Conservation (phyloP, 1,140 invertebrate genomes). For the Polypedilum vanderplanki region DNA sequence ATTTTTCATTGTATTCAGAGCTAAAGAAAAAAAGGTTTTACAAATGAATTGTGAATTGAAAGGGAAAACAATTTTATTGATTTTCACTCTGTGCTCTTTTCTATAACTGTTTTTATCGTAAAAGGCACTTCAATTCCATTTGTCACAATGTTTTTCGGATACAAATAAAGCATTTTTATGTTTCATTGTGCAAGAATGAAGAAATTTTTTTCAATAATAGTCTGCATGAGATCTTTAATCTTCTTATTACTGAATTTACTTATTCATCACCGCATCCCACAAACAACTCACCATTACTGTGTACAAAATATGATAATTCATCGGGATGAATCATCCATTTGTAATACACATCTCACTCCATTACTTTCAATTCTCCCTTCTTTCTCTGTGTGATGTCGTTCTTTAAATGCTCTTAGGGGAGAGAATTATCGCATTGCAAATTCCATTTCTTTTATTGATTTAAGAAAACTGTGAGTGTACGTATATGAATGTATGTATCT, state of each 20-base stretch:
- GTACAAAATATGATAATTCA: background rate
- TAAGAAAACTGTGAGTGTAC: too few relatives aligned
- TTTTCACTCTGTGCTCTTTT: background rate
- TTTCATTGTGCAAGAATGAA: background rate
- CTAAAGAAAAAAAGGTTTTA: conserved; percentile 3
- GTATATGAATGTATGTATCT: background rate
- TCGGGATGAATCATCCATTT: conserved; percentile 7
- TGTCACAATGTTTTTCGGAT: background rate
- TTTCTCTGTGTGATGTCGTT: background rate
- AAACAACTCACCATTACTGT: conserved; percentile 2
- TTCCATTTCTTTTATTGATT: background rate
- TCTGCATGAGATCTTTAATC: background rate
- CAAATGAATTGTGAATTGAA: conserved; percentile 16
- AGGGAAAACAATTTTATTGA: conserved; percentile 2
- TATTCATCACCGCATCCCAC: conserved; percentile 2
- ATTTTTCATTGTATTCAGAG: conserved; percentile 4
- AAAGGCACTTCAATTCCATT: background rate
- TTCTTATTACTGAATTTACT: background rate
- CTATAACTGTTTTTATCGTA: background rate
- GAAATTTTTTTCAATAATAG: background rate
- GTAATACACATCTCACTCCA: background rate
- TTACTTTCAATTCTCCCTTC: background rate
- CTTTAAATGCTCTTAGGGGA: background rate
- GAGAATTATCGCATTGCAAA: conserved; percentile 11
- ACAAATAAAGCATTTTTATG: conserved; percentile 22